A percentile compares a stretch with the other conserved stretches of the same genome.
Evolutionary conservation across 2,113 vertebrate genomes (phyloP).

Genomic region (Lagopus muta): DNA sequence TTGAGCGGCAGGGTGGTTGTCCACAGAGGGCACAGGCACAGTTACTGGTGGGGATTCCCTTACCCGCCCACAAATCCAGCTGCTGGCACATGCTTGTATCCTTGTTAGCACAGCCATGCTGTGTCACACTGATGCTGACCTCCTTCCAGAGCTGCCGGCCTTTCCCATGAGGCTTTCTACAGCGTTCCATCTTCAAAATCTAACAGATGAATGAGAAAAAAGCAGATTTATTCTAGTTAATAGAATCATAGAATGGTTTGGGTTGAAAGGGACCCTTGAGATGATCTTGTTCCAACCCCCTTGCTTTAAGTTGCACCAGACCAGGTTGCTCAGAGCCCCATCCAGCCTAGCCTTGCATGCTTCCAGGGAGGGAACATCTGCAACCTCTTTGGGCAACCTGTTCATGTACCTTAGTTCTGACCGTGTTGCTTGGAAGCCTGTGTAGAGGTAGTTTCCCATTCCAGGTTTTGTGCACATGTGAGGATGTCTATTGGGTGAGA

Average conservation of each 20-base stretch:
- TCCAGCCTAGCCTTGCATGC: too few relatives aligned
- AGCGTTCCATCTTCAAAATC: background rate
- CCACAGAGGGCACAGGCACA: rapidly evolving
- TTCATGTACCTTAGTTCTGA: background rate
- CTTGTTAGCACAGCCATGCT: rapidly evolving
- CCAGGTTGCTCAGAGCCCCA: too few relatives aligned
- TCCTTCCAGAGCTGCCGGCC: background rate
- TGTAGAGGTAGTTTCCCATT: background rate
- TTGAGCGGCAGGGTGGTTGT: background rate
- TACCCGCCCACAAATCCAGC: background rate
- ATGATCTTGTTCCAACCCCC: too few relatives aligned
- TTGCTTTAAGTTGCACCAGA: too few relatives aligned
- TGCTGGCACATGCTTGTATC: background rate
- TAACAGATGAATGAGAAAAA: background rate
- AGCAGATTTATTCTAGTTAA: background rate
- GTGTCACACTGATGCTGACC: background rate
- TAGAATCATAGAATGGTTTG: too few relatives aligned
- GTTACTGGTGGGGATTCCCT: background rate
- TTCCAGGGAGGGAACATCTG: too few relatives aligned
- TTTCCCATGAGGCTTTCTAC: background rate
- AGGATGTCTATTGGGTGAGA: background rate
- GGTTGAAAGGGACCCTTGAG: too few relatives aligned
- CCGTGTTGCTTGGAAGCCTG: background rate
- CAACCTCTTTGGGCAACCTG: too few relatives aligned
- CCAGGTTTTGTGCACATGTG: background rate